Percentiles rank a stretch among this genome's conserved stretches.
Conservation (phyloP, 2,797 vertebrate genomes). For the Cuniculus paca region DNA sequence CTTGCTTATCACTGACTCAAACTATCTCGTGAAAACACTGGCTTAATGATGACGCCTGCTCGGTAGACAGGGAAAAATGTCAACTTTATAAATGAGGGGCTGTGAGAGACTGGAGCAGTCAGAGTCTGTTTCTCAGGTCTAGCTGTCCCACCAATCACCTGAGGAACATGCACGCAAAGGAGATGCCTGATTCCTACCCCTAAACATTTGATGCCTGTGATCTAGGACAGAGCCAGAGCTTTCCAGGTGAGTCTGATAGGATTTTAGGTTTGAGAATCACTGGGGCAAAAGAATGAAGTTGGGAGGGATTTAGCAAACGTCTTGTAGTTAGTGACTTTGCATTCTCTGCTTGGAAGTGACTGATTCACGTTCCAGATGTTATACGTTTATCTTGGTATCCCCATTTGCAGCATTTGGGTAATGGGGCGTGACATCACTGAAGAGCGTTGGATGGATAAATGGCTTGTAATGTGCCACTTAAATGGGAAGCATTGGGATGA, state of each 20-base stretch:
- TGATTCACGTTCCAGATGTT: slow-evolving; percentile 11
- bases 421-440: neutral
- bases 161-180: neutral
- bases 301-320: neutral
- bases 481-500: slow-evolving; percentile 6
- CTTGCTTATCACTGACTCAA: neutral
- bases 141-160: neutral
- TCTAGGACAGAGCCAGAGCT: neutral
- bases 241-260: neutral
- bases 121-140: neutral
- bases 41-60: neutral
- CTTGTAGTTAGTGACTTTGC: neutral
- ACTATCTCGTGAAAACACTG: neutral
- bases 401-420: slow-evolving; percentile 12
- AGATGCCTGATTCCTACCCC: neutral
- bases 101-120: neutral
- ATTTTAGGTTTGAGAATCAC: neutral
- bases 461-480: slow-evolving; percentile 55
- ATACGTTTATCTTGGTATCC: neutral
- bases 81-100: neutral
- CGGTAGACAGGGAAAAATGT: neutral
- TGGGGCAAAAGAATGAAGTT: neutral
- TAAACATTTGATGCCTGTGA: neutral
- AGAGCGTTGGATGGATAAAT: neutral
- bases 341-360: neutral